These are phyloP conservation scores for Cantharis flavilabris DNA, from an alignment of 2,888 invertebrate species.

Conservation along the genomic window DNA sequence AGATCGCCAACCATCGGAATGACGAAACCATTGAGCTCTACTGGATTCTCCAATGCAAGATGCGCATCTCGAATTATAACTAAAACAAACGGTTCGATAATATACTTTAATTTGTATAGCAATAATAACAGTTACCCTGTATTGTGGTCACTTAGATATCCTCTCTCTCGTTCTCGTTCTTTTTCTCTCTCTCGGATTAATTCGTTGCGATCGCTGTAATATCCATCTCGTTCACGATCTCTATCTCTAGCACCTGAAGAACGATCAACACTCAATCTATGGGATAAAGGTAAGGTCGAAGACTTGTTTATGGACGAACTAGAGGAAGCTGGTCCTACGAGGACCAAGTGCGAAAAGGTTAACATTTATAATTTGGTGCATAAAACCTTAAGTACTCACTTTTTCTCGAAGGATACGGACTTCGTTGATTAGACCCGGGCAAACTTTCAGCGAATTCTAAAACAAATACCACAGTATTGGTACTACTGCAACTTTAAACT, in stretches of 20 bases:
- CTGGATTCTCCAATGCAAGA: slow-evolving; percentile 90
- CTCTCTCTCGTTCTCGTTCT: slow-evolving; percentile 65
- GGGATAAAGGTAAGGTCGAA: slow-evolving; percentile 78
- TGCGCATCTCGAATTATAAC: slow-evolving; percentile 70
- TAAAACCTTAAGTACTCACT: slow-evolving; percentile 64
- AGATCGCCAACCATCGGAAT: slow-evolving; percentile 86
- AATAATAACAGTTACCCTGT: slow-evolving; percentile 62
- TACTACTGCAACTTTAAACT: neutral
- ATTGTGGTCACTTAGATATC: slow-evolving; percentile 82
- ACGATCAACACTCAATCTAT: slow-evolving; percentile 62
- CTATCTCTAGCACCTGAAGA: slow-evolving; percentile 64
- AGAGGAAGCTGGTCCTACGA: slow-evolving; percentile 61
- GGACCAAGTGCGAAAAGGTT: slow-evolving; percentile 26
- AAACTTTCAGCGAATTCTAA: slow-evolving; percentile 86
- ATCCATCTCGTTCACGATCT: slow-evolving; percentile 77
- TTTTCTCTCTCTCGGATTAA: slow-evolving; percentile 77
- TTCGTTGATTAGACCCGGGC: slow-evolving; percentile 82
- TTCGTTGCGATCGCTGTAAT: slow-evolving; percentile 89
- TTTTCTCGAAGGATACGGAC: slow-evolving; percentile 83
- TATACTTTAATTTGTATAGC: neutral
- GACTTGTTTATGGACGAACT: slow-evolving; percentile 77
- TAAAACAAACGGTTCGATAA: slow-evolving; percentile 25
- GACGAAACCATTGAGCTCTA: slow-evolving; percentile 87
- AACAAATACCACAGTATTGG: slow-evolving; percentile 44
- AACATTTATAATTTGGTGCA: slow-evolving; percentile 16